Evolutionary conservation across 2,797 vertebrate genomes (phyloP), one percentile per base, ranked within the genome.

Genomic region (Paramormyrops hopkinsi): DNA sequence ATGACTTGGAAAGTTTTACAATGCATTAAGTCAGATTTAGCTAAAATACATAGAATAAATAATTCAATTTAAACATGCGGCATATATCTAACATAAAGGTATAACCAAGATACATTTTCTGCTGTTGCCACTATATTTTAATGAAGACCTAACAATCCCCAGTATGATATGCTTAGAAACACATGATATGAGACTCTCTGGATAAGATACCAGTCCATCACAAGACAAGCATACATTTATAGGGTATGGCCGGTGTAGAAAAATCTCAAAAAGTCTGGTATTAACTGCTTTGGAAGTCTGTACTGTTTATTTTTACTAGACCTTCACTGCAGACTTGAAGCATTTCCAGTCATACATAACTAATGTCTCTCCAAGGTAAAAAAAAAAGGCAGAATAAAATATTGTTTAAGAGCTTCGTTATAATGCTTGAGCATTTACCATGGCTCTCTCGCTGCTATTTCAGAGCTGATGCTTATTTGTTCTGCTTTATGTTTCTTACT

Each of bases 201-300:
- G 73, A 41, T 37, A 29, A 37, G 11, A 12, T 29, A 12, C 65
- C 29, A 29, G 33, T 44, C 73, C 73, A n/a, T 44, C 73, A 41
- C 73, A 79, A 79, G 33, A 14, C 29, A 37, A 4, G 12, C 62
- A 69, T 33, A 29, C 11, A 79, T 33, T 8, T 44, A 79, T 44
- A 8, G 37, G 37, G 17, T n/a, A 79, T 79, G 73, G 73, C 5
- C 4, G 2, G 6, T n/a, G 37, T 46, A 79, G 0, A 79, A 79
- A 44, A 19, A 41, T 44, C 41, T 41, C 33, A 79, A 89, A 83
- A 46, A 89, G 88, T 19, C 62, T 91, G 90, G 86, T 44, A 88
- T 82, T 88, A 89, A 90, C 89, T 89, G 89, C 29, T 89, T 59
- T 73, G 33, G 65, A 90, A 87, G 89, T 86, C 88, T 90, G 59